Evolutionary conservation across 2,888 invertebrate species (phyloP), one percentile per base, ranked within the genome.

Genomic region (Eristalinus sepulchralis): DNA sequence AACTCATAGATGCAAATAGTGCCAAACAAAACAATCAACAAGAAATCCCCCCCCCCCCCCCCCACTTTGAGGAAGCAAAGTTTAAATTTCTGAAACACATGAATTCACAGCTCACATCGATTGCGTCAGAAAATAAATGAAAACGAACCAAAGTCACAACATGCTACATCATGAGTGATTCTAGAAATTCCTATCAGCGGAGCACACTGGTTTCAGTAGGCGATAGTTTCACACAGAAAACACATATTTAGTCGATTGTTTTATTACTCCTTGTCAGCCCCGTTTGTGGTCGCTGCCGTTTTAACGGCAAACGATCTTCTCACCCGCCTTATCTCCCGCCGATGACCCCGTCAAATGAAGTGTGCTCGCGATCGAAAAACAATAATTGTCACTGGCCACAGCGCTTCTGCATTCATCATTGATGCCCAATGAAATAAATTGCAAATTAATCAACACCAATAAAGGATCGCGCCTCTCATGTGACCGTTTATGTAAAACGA

Each of bases 361-460:
- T 24, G 34, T 27, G n/a, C 4, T 22, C n/a, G 57, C 24, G 24
- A 59, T 17, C 36, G n/a, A 39, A 22, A 11, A 55, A 47, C 11
- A 59, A 59, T 34, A 34, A 34, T 55, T 53, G 22, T 34, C 60
- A 60, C n/a, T 17, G 34, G 6, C 8, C 34, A 1, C 10, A 57
- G 11, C 57, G 24, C 22, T 17, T 27, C 11, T 24, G 53, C 53
- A 55, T n/a, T 17, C 47, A 39, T 34, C 68, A 55, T 36, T 68
- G 77, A 62, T 53, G 47, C 47, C 60, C 53, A 76, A 62, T 77
- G 34, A 77, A 36, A 24, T 39, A 53, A 76, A 76, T 76, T 68
- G 60, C 55, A 17, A 63, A 68, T 68, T 77, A 62, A 77, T 77
- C 68, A 62, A 55, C 62, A 68, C 33, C 55, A 68, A 77, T 70